phyloP scores from a whole-genome alignment of 2,888 invertebrate genomes.

The Mesoligia furuncula region DNA sequence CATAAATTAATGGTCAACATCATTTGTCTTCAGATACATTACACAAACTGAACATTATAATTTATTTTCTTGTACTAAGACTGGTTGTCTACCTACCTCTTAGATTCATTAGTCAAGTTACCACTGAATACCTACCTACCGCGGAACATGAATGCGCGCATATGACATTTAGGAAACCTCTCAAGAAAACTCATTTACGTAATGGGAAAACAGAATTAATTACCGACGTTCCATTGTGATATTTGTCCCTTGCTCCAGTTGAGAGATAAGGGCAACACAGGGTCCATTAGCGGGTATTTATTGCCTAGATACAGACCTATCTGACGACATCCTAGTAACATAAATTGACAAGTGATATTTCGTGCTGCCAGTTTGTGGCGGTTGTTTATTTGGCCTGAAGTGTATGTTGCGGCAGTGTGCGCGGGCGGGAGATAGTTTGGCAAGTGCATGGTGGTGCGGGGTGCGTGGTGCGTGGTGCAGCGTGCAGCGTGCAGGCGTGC shows the following conservation, averaged over 20 bases:
- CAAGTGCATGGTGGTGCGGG: slow-evolving; percentile 59
- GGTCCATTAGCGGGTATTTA: slow-evolving; percentile 65
- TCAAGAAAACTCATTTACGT: slow-evolving; percentile 44
- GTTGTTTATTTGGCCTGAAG: slow-evolving; percentile 11
- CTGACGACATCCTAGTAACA: slow-evolving; percentile 58
- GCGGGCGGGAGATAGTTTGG: slow-evolving; percentile 41
- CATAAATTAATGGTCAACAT: slow-evolving; percentile 66
- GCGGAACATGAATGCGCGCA: slow-evolving; percentile 21
- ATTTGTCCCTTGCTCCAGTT: slow-evolving; percentile 57
- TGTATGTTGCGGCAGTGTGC: slow-evolving; percentile 27
- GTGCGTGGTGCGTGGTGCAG: too few species aligned
- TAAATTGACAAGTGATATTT: slow-evolving; percentile 62
- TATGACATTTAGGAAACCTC: slow-evolving; percentile 43
- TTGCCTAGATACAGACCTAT: slow-evolving; percentile 59
- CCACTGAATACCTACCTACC: slow-evolving; percentile 30
- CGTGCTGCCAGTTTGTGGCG: slow-evolving; percentile 35
- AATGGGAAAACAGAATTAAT: slow-evolving; percentile 58
- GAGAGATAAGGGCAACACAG: slow-evolving; percentile 58
- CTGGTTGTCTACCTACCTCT: slow-evolving; percentile 44
- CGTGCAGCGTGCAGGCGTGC: slow-evolving; percentile 37
- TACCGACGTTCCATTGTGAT: slow-evolving; percentile 37
- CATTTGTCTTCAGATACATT: slow-evolving; percentile 65
- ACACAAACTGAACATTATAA: slow-evolving; percentile 54
- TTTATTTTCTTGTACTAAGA: slow-evolving; percentile 54
- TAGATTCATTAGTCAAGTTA: slow-evolving; percentile 45